Evolutionary conservation across 2,888 invertebrate species (phyloP).

Genomic region (Argynnis bischoffii): DNA sequence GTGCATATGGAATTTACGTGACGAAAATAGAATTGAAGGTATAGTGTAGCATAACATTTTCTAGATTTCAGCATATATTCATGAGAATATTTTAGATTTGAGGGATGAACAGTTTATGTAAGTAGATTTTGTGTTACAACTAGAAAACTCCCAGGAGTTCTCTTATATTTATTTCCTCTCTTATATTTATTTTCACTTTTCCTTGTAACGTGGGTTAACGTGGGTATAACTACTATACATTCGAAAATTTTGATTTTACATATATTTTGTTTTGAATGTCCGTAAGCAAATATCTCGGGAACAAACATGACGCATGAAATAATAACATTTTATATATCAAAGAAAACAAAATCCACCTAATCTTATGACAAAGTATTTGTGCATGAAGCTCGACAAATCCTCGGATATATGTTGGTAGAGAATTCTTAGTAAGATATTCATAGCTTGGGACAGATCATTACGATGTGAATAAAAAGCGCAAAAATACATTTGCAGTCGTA

Average conservation of each 20-base stretch:
- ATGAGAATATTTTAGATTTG: conserved; percentile 1
- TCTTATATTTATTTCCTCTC: not conserved
- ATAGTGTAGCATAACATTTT: conserved; percentile 7
- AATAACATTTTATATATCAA: conserved; percentile 22
- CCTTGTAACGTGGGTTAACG: too few relatives aligned
- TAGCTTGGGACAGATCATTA: conserved; percentile 23
- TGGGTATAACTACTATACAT: too few relatives aligned
- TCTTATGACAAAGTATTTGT: conserved; percentile 27
- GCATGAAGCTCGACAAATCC: conserved; percentile 23
- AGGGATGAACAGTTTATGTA: not conserved
- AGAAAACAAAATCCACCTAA: conserved; percentile 21
- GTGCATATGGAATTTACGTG: conserved; percentile 13
- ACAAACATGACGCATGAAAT: not conserved
- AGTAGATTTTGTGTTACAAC: not conserved
- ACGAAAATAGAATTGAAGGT: conserved; percentile 13
- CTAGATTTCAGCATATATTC: conserved; percentile 7
- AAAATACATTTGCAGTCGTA: not conserved
- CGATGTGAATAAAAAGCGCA: conserved; percentile 16
- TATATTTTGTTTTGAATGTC: too few relatives aligned
- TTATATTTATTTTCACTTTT: not conserved
- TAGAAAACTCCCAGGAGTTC: not conserved
- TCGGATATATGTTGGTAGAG: conserved; percentile 13
- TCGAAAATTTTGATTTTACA: too few relatives aligned
- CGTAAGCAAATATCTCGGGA: too few relatives aligned
- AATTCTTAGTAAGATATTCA: conserved; percentile 23